Percentiles rank a stretch among this genome's conserved stretches.
Conservation (phyloP, 2,797 vertebrate genomes). For the Rhincodon typus region DNA sequence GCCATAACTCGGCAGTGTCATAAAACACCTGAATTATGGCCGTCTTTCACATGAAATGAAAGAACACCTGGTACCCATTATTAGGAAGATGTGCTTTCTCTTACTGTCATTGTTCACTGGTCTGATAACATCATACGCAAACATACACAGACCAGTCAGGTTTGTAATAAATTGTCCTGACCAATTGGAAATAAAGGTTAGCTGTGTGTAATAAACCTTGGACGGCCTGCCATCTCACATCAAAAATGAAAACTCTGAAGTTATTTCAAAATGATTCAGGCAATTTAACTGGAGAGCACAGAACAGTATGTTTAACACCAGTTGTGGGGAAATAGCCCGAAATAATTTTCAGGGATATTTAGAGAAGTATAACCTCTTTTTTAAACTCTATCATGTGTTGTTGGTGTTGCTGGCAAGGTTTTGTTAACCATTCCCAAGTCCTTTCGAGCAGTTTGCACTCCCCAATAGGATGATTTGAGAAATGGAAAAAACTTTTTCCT, state of each 20-base stretch:
- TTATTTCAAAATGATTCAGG: not conserved
- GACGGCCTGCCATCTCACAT: not conserved
- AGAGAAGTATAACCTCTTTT: not conserved
- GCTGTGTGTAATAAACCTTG: not conserved
- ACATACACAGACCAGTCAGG: not conserved
- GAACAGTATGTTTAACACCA: not conserved
- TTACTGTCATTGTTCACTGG: not conserved
- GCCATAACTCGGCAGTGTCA: not conserved
- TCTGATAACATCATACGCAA: conserved; percentile 4
- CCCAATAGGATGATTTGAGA: too few species aligned
- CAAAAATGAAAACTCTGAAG: not conserved
- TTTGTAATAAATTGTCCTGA: not conserved
- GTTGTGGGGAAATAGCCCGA: not conserved
- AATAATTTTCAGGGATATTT: not conserved
- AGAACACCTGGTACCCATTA: conserved; percentile 13
- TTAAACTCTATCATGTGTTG: too few species aligned
- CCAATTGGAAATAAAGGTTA: not conserved
- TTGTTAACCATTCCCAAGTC: too few species aligned
- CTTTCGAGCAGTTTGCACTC: too few species aligned
- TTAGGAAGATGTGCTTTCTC: not conserved
- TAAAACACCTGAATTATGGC: conserved; percentile 13
- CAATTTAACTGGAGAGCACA: not conserved
- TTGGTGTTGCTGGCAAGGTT: too few species aligned
- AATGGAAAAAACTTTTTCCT: too few species aligned
- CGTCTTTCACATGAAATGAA: not conserved